Base-by-base conservation (phyloP, 2,888 invertebrate genomes). In the Graphium colonna region DNA sequence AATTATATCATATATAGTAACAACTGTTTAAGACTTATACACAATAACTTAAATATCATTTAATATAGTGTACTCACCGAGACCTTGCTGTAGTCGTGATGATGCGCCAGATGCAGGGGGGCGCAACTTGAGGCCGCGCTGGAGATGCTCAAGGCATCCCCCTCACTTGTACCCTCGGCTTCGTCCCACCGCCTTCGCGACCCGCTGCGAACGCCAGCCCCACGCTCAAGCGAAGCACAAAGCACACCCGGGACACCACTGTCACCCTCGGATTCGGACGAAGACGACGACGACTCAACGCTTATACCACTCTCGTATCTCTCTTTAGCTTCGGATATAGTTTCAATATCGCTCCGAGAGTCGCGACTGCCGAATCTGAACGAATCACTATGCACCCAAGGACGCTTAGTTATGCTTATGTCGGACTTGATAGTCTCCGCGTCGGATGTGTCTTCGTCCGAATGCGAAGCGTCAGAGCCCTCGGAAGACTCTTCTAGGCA, bases 141-240 rank as follows among this genome's bases (percentile, higher is more conserved):
- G 55, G 87, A 87, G 26, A 89, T 72, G 77, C 89, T 89, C 60
- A 88, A 75, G 56, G 88, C 89, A 60, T 89, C 89, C 9, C 84
- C 86, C 52, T 89, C 89, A 61, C 86, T 87, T 41, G 80, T 76
- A 15, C 82, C 88, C 60, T 88, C 88, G 33, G 75, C 59, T 69
- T 89, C 89, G 67, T 87, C 88, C 87, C 88, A 87, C 57, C 89
- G 79, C 67, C 86, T 79, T 36, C 87, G 80, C 73, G 85, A 86
- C 87, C 88, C 88, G 81, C 88, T 88, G 88, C 85, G 79, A 88
- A 86, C 86, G 87, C 69, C 85, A 83, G 79, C 82, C 74, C 77
- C 63, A 75, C 85, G 84, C 86, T 87, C 87, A 88, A 89, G 89
- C 88, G 82, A 88, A 89, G 87, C 88, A 68, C 70, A 65, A 68